Evolutionary conservation across 2,888 invertebrate genomes (phyloP), one percentile per base, ranked within the genome.

Genomic region (Malthinus flaveolus): DNA sequence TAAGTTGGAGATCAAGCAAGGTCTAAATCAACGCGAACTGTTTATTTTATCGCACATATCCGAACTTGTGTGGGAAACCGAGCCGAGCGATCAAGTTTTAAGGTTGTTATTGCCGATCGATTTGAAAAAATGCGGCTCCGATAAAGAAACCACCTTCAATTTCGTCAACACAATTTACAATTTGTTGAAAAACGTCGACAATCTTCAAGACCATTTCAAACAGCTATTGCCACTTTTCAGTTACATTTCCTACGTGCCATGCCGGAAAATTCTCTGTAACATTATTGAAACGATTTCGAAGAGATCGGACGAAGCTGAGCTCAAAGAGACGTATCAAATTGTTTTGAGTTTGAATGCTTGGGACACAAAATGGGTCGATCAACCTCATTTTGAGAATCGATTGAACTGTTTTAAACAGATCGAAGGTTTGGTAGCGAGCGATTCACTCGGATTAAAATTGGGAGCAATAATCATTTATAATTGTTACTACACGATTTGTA

Each of bases 341-440:
- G 77, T 91, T 1, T 73, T 75, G 4, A 85, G 90, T 75, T 82
- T 97, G 68, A 97, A 97, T 78, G 88, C 96, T 0, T 95, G 88
- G 83, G 91, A 97, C 77, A 83, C 84, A 42, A 86, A 88, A 63
- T 91, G 91, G 87, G 84, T 97, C n/a, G 96, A 97, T 68, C 96
- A 97, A 73, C 95, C 97, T 0, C 95, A 97, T 79, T 95, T 91
- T 70, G 87, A 91, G 60, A 83, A 83, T 67, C 84, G 97, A 67
- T 81, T 96, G 13, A 86, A 89, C 51, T 91, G 91, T 0, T 93
- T 93, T 68, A 87, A 85, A 68, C 79, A 82, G 67, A 85, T 95
- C 36, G 85, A 85, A 59, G 73, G 80, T 42, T 72, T 85, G 53
- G 77, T 83, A 9, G 79, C 82, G 1, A 75, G 81, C 52, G 75